A percentile compares a stretch with the other conserved stretches of the same genome.
Conservation (phyloP, 2,797 vertebrate genomes). For the Odontamblyopus rebecca region DNA sequence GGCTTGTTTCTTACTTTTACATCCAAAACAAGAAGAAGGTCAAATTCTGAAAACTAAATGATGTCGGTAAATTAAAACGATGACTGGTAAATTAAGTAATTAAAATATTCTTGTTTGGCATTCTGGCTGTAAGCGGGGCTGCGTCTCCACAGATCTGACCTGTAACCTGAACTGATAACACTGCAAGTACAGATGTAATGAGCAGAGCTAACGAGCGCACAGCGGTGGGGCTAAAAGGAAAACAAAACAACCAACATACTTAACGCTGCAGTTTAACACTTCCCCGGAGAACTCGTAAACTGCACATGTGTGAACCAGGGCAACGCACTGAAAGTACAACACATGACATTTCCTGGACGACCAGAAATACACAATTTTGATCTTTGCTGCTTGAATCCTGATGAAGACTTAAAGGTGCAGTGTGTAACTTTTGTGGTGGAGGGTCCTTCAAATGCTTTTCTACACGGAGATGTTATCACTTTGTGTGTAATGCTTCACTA, state of each 20-base stretch:
- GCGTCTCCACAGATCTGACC: no score
- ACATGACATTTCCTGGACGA: slow-evolving; percentile 34
- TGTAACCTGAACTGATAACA: no score
- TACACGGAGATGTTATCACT: no score
- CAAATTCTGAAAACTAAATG: not conserved
- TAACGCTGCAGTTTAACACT: slow-evolving; percentile 28
- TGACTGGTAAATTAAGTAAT: not conserved
- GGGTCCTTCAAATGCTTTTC: no score
- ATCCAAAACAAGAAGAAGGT: not conserved
- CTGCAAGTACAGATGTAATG: no score
- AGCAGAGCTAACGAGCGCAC: slow-evolving; percentile 11
- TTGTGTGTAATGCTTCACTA: no score
- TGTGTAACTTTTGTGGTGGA: no score
- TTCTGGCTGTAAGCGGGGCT: no score
- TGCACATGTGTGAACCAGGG: not conserved
- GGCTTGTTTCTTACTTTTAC: not conserved
- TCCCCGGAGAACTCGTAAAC: slow-evolving; percentile 15
- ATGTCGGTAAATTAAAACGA: not conserved
- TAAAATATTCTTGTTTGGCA: not conserved
- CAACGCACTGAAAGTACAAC: slow-evolving; percentile 15
- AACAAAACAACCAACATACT: slow-evolving; percentile 30
- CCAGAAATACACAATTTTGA: no score
- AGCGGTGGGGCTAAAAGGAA: slow-evolving; percentile 27
- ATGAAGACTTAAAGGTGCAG: no score
- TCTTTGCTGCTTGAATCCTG: no score